phyloP scores from a whole-genome alignment of 2,797 vertebrate genomes.

The Anas bernieri region DNA sequence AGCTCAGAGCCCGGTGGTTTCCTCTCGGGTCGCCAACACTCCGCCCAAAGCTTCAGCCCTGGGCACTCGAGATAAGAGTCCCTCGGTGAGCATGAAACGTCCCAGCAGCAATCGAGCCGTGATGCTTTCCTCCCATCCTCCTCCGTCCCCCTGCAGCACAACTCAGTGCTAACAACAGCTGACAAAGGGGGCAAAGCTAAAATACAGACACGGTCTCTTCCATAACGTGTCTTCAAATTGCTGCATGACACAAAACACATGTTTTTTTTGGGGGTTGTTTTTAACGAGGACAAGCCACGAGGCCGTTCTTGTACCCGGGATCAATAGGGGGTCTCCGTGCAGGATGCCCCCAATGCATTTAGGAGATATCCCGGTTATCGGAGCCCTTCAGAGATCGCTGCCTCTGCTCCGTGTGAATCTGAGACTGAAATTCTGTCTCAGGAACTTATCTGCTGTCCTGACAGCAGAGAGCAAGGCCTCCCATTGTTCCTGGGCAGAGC shows the following conservation, averaged over 20 bases:
- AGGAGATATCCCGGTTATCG: fast-evolving
- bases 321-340: fast-evolving
- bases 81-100: fast-evolving
- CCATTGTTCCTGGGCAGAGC: background rate
- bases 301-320: background rate
- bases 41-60: background rate
- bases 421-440: background rate
- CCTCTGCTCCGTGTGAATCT: background rate
- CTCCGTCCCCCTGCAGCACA: background rate
- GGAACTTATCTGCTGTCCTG: background rate
- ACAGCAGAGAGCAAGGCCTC: background rate
- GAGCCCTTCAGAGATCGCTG: background rate
- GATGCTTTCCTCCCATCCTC: background rate
- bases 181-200: background rate
- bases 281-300: background rate
- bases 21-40: background rate
- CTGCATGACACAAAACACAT: fast-evolving
- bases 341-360: background rate
- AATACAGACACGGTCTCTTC: fast-evolving
- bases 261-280: background rate
- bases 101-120: background rate
- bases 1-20: background rate
- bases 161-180: too few species aligned
- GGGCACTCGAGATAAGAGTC: background rate
- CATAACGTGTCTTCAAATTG: fast-evolving